Conservation (phyloP, 2,113 vertebrate species). For the Mirza zaza region DNA sequence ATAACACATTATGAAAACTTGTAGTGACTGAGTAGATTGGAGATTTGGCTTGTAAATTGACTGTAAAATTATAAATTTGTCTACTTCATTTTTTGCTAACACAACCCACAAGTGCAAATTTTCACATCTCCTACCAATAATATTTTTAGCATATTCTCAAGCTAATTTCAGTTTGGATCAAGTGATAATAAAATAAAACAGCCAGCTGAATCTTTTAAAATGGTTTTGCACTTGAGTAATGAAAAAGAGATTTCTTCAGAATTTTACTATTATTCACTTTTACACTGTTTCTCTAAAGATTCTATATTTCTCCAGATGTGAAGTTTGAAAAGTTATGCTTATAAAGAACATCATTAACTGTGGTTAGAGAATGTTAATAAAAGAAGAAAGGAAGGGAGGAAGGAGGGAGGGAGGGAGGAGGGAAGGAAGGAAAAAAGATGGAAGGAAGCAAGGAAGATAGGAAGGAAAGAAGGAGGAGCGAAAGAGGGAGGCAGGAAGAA, state of each 20-base stretch:
- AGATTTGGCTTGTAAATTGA: slow-evolving; percentile 13
- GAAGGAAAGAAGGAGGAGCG: no score
- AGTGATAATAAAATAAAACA: neutral
- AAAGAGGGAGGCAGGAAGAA: neutral
- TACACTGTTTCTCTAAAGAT: neutral
- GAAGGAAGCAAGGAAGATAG: no score
- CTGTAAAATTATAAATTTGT: neutral
- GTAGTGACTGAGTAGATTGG: neutral
- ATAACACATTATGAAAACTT: neutral
- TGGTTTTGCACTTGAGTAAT: neutral
- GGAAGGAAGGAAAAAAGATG: no score
- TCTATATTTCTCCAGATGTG: neutral
- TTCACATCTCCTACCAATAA: neutral
- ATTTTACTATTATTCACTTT: neutral
- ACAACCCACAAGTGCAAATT: neutral
- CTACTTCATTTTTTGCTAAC: neutral
- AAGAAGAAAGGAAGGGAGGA: neutral
- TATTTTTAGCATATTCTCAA: slow-evolving; percentile 22
- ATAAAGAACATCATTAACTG: neutral
- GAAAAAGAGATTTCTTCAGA: neutral
- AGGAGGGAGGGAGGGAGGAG: no score
- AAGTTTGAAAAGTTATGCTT: neutral
- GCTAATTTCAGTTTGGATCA: neutral
- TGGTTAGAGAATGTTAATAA: neutral
- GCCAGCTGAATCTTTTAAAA: neutral